A percentile compares a stretch with the other conserved stretches of the same genome.
Evolutionary conservation across 1,140 invertebrate species (phyloP).

Genomic region (Alviniconcha marisindica): DNA sequence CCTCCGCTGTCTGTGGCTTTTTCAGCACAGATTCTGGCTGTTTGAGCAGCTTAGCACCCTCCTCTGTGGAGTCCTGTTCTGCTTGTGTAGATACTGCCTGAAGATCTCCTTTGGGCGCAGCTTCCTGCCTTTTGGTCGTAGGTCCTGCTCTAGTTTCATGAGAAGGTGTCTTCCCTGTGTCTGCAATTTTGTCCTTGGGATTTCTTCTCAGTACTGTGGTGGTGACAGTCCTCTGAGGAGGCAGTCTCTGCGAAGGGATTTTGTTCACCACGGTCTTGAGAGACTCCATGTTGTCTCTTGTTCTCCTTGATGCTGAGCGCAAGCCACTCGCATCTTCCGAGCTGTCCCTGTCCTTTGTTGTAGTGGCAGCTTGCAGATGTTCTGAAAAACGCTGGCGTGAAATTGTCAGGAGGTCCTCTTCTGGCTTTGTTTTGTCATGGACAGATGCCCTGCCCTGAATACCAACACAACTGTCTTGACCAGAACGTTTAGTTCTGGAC

Average conservation of each 20-base stretch:
- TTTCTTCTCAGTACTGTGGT: not conserved
- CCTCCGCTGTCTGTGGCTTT: too few species aligned
- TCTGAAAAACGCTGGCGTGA: constrained; percentile 19
- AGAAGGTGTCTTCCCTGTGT: too few species aligned
- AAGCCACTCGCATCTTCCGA: too few species aligned
- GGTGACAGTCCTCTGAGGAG: not conserved
- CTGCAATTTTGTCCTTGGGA: not conserved
- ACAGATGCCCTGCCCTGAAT: not conserved
- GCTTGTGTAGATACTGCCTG: too few species aligned
- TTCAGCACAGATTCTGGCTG: too few species aligned
- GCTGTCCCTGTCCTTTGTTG: not conserved
- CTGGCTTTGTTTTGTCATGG: not conserved
- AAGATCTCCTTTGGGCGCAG: too few species aligned
- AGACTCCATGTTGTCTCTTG: too few species aligned
- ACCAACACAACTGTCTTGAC: constrained; percentile 18
- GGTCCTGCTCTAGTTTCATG: too few species aligned
- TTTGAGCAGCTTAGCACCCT: too few species aligned
- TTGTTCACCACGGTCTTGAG: not conserved
- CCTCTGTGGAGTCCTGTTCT: too few species aligned
- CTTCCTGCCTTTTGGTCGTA: too few species aligned
- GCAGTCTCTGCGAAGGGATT: not conserved
- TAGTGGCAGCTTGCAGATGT: not conserved
- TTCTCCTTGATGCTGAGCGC: too few species aligned
- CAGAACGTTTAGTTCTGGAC: not conserved
- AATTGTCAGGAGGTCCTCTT: constrained; percentile 14